Evolutionary conservation across 2,113 vertebrate species (phyloP).

Genomic region (Coryphaenoides rupestris): DNA sequence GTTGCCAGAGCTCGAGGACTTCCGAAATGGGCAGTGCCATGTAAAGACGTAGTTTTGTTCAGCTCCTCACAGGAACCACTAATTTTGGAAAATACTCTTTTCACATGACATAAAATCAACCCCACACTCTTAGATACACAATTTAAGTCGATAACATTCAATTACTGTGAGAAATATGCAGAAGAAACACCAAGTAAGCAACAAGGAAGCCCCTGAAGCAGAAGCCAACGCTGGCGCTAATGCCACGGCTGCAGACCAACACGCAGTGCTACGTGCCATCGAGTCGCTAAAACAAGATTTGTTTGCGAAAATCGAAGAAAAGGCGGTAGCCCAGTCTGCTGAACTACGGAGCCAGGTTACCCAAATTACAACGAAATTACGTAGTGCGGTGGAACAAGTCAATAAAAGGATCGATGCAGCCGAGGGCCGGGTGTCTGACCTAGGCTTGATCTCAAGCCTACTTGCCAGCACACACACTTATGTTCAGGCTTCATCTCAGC

Average conservation of each 20-base stretch:
- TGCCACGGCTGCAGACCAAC: conserved; percentile 4
- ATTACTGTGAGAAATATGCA: background rate
- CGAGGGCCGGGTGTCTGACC: conserved; percentile 4
- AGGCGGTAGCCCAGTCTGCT: too few species aligned
- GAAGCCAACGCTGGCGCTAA: background rate
- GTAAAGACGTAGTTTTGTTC: background rate
- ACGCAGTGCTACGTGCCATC: conserved; percentile 1
- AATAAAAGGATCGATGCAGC: conserved; percentile 8
- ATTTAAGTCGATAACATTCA: background rate
- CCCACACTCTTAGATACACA: conserved; percentile 2
- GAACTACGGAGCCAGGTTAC: too few species aligned
- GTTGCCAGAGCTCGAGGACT: too few species aligned
- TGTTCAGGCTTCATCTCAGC: too few species aligned
- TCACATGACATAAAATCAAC: too few species aligned
- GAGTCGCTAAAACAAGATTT: conserved; percentile 9
- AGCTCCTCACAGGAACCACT: conserved; percentile 5
- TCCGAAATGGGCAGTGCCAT: too few species aligned
- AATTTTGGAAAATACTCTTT: background rate
- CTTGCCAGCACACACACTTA: too few species aligned
- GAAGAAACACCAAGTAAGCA: background rate
- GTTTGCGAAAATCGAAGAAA: background rate
- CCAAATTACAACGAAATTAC: conserved; percentile 3
- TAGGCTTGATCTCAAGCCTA: too few species aligned
- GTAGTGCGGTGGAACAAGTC: conserved; percentile 8
- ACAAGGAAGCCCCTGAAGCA: background rate